Conservation (phyloP, 2,797 vertebrate species). For the Linurgus olivaceus region DNA sequence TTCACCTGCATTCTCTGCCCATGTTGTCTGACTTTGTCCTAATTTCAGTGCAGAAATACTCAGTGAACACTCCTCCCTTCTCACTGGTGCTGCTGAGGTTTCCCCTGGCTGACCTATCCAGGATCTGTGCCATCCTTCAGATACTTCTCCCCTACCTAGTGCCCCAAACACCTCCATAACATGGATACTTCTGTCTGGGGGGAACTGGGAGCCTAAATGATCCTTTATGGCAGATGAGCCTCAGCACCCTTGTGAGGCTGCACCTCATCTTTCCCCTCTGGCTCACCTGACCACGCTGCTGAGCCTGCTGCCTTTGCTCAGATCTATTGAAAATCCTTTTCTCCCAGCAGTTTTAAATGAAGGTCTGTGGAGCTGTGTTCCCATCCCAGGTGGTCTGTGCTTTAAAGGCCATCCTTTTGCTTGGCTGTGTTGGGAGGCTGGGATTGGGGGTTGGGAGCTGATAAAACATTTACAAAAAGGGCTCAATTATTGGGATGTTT, state of each 20-base stretch:
- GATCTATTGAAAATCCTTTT: background rate
- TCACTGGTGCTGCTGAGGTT: background rate
- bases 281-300: fast-evolving
- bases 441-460: background rate
- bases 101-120: fast-evolving
- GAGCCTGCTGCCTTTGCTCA: background rate
- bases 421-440: background rate
- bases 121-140: background rate
- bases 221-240: background rate
- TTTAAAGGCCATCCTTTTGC: background rate
- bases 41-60: background rate
- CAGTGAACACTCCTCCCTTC: background rate
- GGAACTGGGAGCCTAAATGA: background rate
- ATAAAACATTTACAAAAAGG: background rate
- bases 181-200: fast-evolving
- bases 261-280: background rate
- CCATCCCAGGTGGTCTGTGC: background rate
- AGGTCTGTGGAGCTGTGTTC: background rate
- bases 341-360: background rate
- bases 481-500: background rate
- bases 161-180: fast-evolving
- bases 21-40: background rate
- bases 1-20: background rate
- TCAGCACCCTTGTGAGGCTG: fast-evolving
- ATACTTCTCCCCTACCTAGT: background rate